Percentiles rank a stretch among this genome's conserved stretches.
Evolutionary conservation across 2,888 invertebrate genomes (phyloP).

Genomic region (Girardia tigrina): DNA sequence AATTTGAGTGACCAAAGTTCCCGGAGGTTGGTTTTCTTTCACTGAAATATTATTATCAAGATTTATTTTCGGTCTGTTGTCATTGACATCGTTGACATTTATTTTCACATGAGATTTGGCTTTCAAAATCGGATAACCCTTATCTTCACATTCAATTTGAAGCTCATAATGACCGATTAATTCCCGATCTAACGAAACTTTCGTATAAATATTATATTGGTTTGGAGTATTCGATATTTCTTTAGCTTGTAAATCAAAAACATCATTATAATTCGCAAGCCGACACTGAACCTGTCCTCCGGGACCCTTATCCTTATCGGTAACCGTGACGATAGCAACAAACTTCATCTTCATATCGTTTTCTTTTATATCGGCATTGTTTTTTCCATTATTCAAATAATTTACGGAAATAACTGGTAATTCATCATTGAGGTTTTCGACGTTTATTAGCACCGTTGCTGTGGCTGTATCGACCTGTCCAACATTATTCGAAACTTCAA

Average conservation of each 20-base stretch:
- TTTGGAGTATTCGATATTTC: neutral
- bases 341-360: conserved; percentile 21
- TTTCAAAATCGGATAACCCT: neutral
- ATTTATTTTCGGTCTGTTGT: conserved; percentile 28
- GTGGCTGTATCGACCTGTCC: conserved; percentile 27
- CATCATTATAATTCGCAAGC: neutral
- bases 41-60: neutral
- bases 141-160: conserved; percentile 29
- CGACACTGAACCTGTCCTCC: conserved; percentile 29
- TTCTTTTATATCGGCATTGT: conserved; percentile 30
- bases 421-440: conserved; percentile 32
- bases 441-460: conserved; percentile 28
- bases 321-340: conserved; percentile 25
- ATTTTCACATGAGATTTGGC: conserved; percentile 19
- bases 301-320: conserved; percentile 29
- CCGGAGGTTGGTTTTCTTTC: conserved; percentile 30
- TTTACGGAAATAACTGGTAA: conserved; percentile 25
- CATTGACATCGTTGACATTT: conserved; percentile 32
- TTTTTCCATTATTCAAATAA: conserved; percentile 24
- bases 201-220: conserved; percentile 16
- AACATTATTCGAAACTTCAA: neutral
- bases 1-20: conserved; percentile 27
- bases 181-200: conserved; percentile 27
- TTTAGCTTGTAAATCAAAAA: conserved; percentile 20
- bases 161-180: neutral